Percentiles rank a stretch among this genome's conserved stretches.
Evolutionary conservation across 2,797 vertebrate species (phyloP).

Genomic region (Heteromormyrus szaboi): DNA sequence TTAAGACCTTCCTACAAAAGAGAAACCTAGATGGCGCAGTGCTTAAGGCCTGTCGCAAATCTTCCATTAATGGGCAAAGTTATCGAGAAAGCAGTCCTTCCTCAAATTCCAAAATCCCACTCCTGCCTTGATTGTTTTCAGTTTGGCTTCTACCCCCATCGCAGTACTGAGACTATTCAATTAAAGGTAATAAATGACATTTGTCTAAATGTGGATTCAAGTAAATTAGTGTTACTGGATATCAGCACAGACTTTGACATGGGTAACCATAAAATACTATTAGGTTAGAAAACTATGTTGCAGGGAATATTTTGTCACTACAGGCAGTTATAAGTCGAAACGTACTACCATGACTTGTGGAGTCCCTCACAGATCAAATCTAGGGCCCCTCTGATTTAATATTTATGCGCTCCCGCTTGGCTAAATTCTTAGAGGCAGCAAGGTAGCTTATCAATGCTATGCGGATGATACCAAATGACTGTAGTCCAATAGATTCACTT

Average conservation of each 20-base stretch:
- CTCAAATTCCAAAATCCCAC: too few species aligned
- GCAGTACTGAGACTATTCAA: not conserved
- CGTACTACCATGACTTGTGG: not conserved
- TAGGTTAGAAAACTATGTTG: not conserved
- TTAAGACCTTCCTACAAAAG: not conserved
- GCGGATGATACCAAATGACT: not conserved
- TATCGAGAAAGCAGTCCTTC: too few species aligned
- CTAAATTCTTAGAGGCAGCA: not conserved
- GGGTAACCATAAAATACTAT: not conserved
- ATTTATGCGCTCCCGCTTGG: not conserved
- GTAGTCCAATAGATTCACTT: not conserved
- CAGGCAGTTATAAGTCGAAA: not conserved
- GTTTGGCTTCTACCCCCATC: not conserved
- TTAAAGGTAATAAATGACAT: not conserved
- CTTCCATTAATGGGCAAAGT: too few species aligned
- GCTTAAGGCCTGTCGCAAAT: too few species aligned
- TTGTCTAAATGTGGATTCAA: not conserved
- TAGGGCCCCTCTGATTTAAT: not conserved
- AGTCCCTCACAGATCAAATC: not conserved
- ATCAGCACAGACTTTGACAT: not conserved
- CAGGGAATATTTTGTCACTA: not conserved
- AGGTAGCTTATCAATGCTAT: not conserved
- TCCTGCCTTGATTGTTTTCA: too few species aligned
- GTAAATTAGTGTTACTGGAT: not conserved
- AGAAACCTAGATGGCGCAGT: too few species aligned